Base-by-base conservation (phyloP, 2,797 vertebrate species). In the Danio kyathit region DNA sequence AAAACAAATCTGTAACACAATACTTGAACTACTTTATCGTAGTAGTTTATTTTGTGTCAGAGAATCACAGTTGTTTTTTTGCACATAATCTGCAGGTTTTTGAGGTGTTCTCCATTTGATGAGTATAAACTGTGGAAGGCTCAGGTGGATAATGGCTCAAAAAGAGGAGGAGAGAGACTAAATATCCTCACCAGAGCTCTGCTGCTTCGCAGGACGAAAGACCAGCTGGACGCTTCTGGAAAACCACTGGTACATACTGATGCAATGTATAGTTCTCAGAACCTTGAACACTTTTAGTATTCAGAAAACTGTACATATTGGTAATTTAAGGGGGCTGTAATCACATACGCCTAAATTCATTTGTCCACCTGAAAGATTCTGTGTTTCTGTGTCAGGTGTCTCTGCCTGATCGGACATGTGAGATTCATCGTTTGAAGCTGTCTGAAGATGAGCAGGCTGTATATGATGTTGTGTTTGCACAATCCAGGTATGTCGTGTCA, bases 61-160 rank as follows among this genome's bases (percentile, higher is more conserved):
- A 41, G 8, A 56, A 14, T 6, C 40, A 61, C 46, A 7, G 11
- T 16, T 49, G 21, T 21, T 38, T 46, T 49, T 19, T 10, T 78
- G 65, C 11, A 48, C 79, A 12, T 82, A 67, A 74, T 67, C 19
- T 46, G 13, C 17, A 99, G 97, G 88, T 99, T 99, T 88, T 94
- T 99, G 64, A 96, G 93, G 69, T 99, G 97, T 80, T 92, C 95
- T 90, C 98, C 97, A 0, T 99, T 99, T 77, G 96, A 99, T 78
- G 96, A 99, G 79, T 97, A 91, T 89, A 96, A 93, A 82, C 90
- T 99, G 54, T 99, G 98, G 98, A 98, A 96, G 88, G 94, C 92
- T 86, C 96, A 99, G 85, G 98, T 99, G 41, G 97, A 99, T 90
- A 98, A 99, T 60, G 95, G 95, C 77, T 97, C 96, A n/a, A 93